Conservation (phyloP, 2,888 invertebrate species). For the Podabrus alpinus region DNA sequence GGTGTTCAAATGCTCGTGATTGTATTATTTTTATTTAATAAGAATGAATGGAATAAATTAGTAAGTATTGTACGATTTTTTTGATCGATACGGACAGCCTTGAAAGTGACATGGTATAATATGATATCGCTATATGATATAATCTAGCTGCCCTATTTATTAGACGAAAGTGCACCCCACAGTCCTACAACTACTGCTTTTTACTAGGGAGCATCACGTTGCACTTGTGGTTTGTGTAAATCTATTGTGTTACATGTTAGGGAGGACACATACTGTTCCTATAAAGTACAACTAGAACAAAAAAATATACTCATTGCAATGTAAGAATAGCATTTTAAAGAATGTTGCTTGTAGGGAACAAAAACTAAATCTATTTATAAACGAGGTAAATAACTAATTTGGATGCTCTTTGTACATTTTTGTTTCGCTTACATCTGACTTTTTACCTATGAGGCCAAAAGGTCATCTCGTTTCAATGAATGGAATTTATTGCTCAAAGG, state of each 20-base stretch:
- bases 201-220: constrained; percentile 35
- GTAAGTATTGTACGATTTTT: not conserved
- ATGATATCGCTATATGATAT: constrained; percentile 33
- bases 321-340: not conserved
- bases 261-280: constrained; percentile 26
- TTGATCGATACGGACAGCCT: not conserved
- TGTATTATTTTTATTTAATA: not conserved
- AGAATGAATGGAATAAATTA: not conserved
- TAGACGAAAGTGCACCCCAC: constrained; percentile 25
- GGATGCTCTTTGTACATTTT: constrained; percentile 13
- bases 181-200: constrained; percentile 26
- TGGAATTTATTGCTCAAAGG: constrained; percentile 53
- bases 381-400: not conserved
- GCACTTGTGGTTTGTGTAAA: constrained; percentile 32
- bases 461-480: constrained; percentile 54
- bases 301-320: constrained; percentile 18
- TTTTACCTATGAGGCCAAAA: constrained; percentile 52
- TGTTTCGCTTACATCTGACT: constrained; percentile 35
- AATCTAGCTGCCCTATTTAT: constrained; percentile 31
- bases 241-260: constrained; percentile 31
- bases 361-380: not conserved
- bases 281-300: constrained; percentile 27
- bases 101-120: not conserved
- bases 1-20: constrained; percentile 1
- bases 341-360: not conserved